Evolutionary conservation across 1,140 invertebrate genomes (phyloP), one percentile per base, ranked within the genome.

Genomic region (Drosophila azteca): DNA sequence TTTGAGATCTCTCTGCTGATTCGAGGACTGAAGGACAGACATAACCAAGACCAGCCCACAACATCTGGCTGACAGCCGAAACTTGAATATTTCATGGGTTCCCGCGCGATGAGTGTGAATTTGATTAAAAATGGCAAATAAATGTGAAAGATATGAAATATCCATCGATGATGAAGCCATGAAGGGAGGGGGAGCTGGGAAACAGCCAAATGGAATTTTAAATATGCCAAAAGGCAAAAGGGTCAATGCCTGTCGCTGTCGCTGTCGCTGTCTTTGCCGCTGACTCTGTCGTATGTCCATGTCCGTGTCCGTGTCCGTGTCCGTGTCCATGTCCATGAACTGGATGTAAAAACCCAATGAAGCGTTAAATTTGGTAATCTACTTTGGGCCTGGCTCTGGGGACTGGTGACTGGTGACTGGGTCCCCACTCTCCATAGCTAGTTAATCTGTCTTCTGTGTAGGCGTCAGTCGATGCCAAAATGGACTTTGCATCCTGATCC

Each of bases 291-390:
- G 17, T 35, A 20, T 35, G 50, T 29, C 41, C 29, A 17, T 55
- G 11, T 39, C 20, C 41, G 11, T 43, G 22, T 24, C 41, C 24
- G 24, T 24, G 24, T 24, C 24, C 24, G 24, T 69, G 66, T 68
- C 51, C 43, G 51, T 73, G 46, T 49, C 49, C 45, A 13, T 58
- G 24, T 13, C 52, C 67, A 39, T 57, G 49, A 68, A 49, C 70
- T 60, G 72, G 54, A 52, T 60, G 65, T 66, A 72, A 62, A 68
- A 74, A 67, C 48, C 58, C 79, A 87, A 78, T 87, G 70, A 87
- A 76, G 75, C 68, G 83, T 87, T 87, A 87, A 87, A 88, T 87
- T 87, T 70, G 67, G 61, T 81, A 85, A 85, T 80, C 62, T 77
- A 77, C 71, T 84, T 80, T 80, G 62, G 75, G 58, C 65, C 39